Evolutionary conservation across 2,888 invertebrate species (phyloP).

Genomic region (Pachydiplax longipennis): DNA sequence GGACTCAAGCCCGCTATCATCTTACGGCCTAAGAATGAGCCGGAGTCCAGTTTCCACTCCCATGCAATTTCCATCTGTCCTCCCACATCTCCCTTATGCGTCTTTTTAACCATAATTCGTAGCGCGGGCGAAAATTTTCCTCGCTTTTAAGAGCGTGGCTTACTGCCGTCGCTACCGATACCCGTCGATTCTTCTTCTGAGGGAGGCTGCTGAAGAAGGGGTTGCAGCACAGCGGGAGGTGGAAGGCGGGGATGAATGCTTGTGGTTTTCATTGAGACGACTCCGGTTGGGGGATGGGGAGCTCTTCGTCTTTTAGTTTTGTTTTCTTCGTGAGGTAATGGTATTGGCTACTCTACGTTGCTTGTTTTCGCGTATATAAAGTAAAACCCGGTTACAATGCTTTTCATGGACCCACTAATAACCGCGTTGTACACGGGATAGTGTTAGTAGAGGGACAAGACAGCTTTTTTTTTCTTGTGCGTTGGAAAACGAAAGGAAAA

Average conservation of each 20-base stretch:
- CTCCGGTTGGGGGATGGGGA: too few relatives aligned
- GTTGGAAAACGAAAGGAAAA: too few relatives aligned
- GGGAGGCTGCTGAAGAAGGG: not conserved
- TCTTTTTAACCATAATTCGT: not conserved
- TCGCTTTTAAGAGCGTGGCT: not conserved
- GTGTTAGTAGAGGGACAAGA: too few relatives aligned
- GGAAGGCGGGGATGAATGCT: not conserved
- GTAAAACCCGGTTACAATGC: too few relatives aligned
- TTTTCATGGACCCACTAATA: too few relatives aligned
- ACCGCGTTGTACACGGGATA: too few relatives aligned
- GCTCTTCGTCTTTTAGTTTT: too few relatives aligned
- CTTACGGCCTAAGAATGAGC: not conserved
- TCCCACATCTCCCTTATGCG: not conserved
- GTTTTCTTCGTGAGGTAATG: too few relatives aligned
- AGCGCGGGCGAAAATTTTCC: not conserved
- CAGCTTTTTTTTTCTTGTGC: too few relatives aligned
- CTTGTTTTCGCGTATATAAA: too few relatives aligned
- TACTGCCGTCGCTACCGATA: not conserved
- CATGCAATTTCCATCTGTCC: constrained; percentile 8
- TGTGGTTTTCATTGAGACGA: too few relatives aligned
- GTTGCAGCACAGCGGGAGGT: not conserved
- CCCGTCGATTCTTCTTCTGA: not conserved
- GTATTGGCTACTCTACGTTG: too few relatives aligned
- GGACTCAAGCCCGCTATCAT: not conserved
- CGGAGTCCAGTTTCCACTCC: not conserved